Conservation (phyloP, 1,140 invertebrate genomes). For the Nylanderia fulva region DNA sequence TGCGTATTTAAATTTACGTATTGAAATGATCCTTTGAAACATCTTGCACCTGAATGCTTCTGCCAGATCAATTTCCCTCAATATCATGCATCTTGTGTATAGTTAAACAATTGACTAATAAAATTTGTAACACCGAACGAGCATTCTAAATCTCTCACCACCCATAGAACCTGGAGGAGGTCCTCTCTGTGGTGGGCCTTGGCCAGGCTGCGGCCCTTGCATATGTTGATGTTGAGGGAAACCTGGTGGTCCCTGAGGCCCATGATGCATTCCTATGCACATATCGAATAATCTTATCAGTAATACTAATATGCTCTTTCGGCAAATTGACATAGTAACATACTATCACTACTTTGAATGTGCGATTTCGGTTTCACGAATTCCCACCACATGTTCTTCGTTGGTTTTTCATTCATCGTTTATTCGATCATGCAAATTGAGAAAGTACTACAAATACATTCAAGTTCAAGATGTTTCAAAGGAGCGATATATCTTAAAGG, state of each 20-base stretch:
- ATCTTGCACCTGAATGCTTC: slow-evolving; percentile 70
- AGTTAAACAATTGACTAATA: slow-evolving; percentile 42
- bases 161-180: slow-evolving; percentile 88
- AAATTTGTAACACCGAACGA: slow-evolving; percentile 60
- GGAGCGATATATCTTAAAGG: slow-evolving; percentile 8
- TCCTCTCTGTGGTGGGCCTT: slow-evolving; percentile 88
- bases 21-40: slow-evolving; percentile 69
- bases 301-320: slow-evolving; percentile 61
- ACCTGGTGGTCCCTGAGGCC: slow-evolving; percentile 85
- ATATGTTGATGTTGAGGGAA: slow-evolving; percentile 90
- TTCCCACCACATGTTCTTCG: background rate
- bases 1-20: background rate
- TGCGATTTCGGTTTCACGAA: background rate
- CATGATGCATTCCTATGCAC: slow-evolving; percentile 84
- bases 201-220: slow-evolving; percentile 88
- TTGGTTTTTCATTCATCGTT: slow-evolving; percentile 17
- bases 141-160: slow-evolving; percentile 80
- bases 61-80: slow-evolving; percentile 72
- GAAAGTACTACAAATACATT: slow-evolving; percentile 36
- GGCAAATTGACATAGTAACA: slow-evolving; percentile 42
- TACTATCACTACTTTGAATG: slow-evolving; percentile 55
- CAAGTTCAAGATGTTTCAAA: slow-evolving; percentile 72
- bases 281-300: slow-evolving; percentile 72
- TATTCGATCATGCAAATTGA: slow-evolving; percentile 61
- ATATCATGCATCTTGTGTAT: slow-evolving; percentile 71